Conservation (phyloP, 2,113 vertebrate genomes). For the Polypterus senegalus region DNA sequence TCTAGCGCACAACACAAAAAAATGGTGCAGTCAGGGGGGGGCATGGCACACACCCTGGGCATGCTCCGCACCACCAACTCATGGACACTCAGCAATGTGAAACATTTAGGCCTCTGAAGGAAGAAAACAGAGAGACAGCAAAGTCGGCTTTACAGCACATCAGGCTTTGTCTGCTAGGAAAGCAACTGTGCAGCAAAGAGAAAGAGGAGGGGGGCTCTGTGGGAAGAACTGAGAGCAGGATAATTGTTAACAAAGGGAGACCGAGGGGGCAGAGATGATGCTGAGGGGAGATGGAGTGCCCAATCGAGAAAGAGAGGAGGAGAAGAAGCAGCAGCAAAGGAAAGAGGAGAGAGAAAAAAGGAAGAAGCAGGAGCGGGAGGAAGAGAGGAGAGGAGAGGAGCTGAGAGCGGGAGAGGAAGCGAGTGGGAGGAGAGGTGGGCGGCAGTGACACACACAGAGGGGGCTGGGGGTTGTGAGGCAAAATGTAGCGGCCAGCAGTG, state of each 20-base stretch:
- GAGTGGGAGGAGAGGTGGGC: neutral
- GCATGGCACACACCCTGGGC: no score
- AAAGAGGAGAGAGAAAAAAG: neutral
- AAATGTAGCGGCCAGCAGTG: neutral
- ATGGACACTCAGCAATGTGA: no score
- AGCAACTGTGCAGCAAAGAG: neutral
- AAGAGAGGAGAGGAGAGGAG: neutral
- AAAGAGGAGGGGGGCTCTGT: neutral
- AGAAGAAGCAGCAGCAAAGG: neutral
- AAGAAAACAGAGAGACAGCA: no score
- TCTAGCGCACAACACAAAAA: no score
- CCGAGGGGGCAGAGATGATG: neutral
- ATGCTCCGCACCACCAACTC: no score
- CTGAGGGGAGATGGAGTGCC: no score
- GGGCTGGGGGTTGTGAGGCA: slow-evolving; percentile 12
- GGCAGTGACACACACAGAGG: slow-evolving; percentile 17
- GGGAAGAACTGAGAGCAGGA: no score
- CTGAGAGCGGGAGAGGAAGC: neutral
- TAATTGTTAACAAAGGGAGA: neutral
- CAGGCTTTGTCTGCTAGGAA: no score
- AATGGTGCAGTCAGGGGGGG: no score
- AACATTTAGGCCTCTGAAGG: no score
- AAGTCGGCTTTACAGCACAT: no score
- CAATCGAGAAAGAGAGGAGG: neutral
- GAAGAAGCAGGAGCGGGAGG: neutral